These are phyloP conservation scores for Drymodes brunneopygia DNA, from an alignment of 2,113 vertebrate species.

Conservation along the genomic window DNA sequence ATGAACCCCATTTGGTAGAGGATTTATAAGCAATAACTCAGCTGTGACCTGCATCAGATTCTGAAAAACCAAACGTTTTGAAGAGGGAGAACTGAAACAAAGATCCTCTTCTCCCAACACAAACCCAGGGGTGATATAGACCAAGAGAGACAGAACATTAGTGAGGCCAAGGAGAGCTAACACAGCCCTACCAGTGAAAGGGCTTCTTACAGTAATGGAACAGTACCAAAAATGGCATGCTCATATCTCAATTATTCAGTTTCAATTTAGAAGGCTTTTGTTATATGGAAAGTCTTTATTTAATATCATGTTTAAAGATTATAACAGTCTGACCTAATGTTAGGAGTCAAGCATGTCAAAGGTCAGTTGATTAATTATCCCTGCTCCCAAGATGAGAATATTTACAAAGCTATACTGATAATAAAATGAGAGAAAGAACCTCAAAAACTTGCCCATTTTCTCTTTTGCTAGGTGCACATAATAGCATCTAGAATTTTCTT, in stretches of 20 bases:
- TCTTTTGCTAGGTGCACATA: neutral
- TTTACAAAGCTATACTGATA: neutral
- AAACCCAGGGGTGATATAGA: neutral
- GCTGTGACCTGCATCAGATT: neutral
- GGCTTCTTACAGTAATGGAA: neutral
- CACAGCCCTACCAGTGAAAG: neutral
- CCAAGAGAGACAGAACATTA: neutral
- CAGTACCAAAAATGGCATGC: accelerated
- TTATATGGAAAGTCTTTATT: neutral
- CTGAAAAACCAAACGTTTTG: neutral
- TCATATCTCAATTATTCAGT: neutral
- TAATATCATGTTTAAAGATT: neutral
- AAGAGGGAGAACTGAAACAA: neutral
- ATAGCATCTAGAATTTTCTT: neutral
- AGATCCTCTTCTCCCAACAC: neutral
- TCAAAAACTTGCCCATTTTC: neutral
- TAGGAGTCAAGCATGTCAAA: neutral
- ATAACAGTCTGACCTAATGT: neutral
- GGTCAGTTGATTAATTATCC: neutral
- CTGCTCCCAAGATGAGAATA: neutral
- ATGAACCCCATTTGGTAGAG: neutral
- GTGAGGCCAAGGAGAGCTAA: neutral
- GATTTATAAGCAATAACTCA: neutral
- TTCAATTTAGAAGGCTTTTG: neutral
- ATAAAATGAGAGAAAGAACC: neutral